These are phyloP conservation scores for Hartigia nigra DNA, from an alignment of 2,888 invertebrate genomes.

Conservation along the genomic window DNA sequence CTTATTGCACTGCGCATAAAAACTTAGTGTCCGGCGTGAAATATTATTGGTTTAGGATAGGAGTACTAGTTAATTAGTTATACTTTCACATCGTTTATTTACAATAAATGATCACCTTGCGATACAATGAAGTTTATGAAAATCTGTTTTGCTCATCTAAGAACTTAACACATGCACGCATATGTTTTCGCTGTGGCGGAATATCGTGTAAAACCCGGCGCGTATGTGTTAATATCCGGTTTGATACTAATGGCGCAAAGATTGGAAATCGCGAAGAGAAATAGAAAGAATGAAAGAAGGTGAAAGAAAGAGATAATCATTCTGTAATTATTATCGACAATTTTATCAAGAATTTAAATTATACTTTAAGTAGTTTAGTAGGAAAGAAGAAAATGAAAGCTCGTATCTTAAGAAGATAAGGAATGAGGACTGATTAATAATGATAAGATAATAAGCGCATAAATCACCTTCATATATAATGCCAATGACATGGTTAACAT, in stretches of 20 bases:
- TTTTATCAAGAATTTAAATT: neutral
- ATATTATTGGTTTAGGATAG: neutral
- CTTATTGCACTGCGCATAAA: too few relatives aligned
- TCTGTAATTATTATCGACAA: neutral
- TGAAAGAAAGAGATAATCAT: neutral
- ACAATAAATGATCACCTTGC: conserved; percentile 40
- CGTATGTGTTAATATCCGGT: too few relatives aligned
- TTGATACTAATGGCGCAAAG: neutral
- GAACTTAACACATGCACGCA: neutral
- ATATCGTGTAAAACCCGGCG: too few relatives aligned
- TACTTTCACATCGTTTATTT: conserved; percentile 48
- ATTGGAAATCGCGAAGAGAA: neutral
- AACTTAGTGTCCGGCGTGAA: too few relatives aligned
- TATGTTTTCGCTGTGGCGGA: too few relatives aligned
- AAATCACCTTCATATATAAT: neutral
- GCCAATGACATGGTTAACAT: neutral
- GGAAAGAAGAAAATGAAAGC: neutral
- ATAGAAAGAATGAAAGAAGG: neutral
- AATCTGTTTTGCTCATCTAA: neutral
- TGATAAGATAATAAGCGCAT: neutral
- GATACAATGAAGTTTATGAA: conserved; percentile 37
- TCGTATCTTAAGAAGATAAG: too few relatives aligned
- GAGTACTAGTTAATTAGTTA: conserved; percentile 20
- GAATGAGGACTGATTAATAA: neutral
- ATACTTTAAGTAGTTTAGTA: neutral